Evolutionary conservation across 2,113 vertebrate species (phyloP), one percentile per base, ranked within the genome.

Genomic region (Opisthocomus hoazin): DNA sequence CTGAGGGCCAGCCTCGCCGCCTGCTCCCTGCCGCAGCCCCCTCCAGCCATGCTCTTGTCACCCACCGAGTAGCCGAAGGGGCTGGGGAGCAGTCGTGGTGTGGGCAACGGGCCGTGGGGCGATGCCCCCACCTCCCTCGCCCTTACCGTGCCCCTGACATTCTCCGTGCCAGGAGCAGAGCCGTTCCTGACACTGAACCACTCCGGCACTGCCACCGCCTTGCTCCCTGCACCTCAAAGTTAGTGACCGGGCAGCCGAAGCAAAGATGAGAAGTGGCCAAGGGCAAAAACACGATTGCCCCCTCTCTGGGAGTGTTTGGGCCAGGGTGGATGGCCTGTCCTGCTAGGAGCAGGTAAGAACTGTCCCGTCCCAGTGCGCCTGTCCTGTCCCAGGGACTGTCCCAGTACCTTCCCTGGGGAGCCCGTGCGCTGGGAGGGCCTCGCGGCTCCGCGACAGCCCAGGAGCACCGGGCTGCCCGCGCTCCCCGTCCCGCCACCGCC

Each of bases 371-470:
- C 56, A 36, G 46, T 13, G 73, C 70, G 65, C 45, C 48, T 27
- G 7, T 69, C 57, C 66, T 36, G 9, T 32, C 27, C 84, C 46
- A 37, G 19, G 18, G 51, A 5, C 20, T 36, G 19, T 50, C 22
- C 57, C 45, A 34, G n/a, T 10, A 15, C 27, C n/a, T 70, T 48
- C 30, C 56, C 2, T 9, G 43, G 22, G 53, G 36, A 56, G 36
- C 5, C 13, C 3, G 0, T 21, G 69, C 5, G 30, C 7, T 2
- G 21, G 1, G 0, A 54, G 60, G 36, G 4, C 56, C 66, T 53
- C 2, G 6, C 16, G 76, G 51, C 23, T 58, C 45, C 8, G 19
- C 20, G 53, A 16, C 2, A 1, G 10, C 7, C 51, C 37, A 53
- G 32, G 21, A 71, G 48, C 46, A 30, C 2, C 27, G 14, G 20